phyloP scores from a whole-genome alignment of 2,888 invertebrate species.

The Uropetala carovei region DNA sequence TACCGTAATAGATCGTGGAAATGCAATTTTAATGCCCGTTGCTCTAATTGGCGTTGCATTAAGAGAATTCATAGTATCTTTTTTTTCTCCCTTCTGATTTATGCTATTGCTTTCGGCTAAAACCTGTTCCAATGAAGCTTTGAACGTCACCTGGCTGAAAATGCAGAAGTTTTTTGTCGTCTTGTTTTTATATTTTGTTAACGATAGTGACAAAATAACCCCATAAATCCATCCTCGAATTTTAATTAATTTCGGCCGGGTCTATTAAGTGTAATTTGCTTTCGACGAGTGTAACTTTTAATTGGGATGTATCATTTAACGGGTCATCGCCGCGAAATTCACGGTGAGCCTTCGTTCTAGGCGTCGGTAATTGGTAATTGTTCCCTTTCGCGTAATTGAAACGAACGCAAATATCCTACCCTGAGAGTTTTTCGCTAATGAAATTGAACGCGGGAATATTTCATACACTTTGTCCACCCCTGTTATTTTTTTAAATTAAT shows the following conservation, averaged over 20 bases:
- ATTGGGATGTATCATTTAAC: background rate
- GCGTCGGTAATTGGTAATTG: background rate
- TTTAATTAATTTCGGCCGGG: background rate
- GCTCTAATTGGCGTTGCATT: slow-evolving; percentile 10
- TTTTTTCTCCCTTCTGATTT: background rate
- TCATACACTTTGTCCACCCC: background rate
- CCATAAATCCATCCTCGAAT: background rate
- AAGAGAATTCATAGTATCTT: background rate
- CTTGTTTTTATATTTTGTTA: background rate
- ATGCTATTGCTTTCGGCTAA: background rate
- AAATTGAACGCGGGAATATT: background rate
- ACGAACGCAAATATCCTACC: background rate
- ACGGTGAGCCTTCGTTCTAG: background rate
- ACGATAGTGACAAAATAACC: background rate
- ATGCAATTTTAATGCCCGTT: background rate
- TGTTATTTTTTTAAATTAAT: background rate
- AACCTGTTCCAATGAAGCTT: background rate
- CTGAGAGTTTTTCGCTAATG: background rate
- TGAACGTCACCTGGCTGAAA: background rate
- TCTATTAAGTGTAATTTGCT: background rate
- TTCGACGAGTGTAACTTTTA: background rate
- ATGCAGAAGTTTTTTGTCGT: background rate
- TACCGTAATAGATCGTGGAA: background rate
- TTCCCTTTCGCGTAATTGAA: background rate
- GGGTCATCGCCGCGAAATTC: background rate